Evolutionary conservation across 1,140 invertebrate species (phyloP), one percentile per base, ranked within the genome.

Genomic region (Platyura marginata): DNA sequence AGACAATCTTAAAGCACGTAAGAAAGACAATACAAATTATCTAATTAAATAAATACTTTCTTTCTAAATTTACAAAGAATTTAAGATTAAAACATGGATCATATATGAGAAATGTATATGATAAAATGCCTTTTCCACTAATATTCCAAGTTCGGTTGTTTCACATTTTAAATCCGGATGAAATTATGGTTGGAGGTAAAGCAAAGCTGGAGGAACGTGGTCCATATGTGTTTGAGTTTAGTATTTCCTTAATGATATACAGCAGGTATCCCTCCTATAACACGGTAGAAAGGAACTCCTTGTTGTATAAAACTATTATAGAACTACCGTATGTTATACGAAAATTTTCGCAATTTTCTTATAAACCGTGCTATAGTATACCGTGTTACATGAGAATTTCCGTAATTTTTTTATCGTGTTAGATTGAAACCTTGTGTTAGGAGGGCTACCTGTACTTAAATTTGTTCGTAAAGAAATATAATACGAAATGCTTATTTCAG

Each of bases 81-180:
- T n/a, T n/a, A n/a, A n/a, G n/a, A n/a, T 13, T 29, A 13, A 29
- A 29, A 13, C 6, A 29, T 29, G 25, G 25, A 8, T 8, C 25
- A 13, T 13, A 29, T 8, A 29, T 29, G 25, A 6, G 25, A 8
- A 13, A 29, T 29, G 13, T 29, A 13, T 29, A 29, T 13, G 13
- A 29, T 29, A 13, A 6, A 8, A 6, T 20, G n/a, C 11, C 18
- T 22, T 33, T 0, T 15, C 3, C 32, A 11, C 20, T 13, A 40
- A 20, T 16, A 35, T 32, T 39, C 41, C 1, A 18, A 34, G 35
- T 46, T 25, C 21, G 32, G 3, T 21, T 21, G 38, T 29, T 40
- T 37, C 4, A 25, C 36, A 42, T 40, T 44, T 19, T 23, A 16
- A 41, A 41, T 25, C 16, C 40, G 6, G 40, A 41, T 20, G 40